These are phyloP conservation scores for Choristoneura fumiferana DNA, from an alignment of 1,140 invertebrate species.

Conservation along the genomic window DNA sequence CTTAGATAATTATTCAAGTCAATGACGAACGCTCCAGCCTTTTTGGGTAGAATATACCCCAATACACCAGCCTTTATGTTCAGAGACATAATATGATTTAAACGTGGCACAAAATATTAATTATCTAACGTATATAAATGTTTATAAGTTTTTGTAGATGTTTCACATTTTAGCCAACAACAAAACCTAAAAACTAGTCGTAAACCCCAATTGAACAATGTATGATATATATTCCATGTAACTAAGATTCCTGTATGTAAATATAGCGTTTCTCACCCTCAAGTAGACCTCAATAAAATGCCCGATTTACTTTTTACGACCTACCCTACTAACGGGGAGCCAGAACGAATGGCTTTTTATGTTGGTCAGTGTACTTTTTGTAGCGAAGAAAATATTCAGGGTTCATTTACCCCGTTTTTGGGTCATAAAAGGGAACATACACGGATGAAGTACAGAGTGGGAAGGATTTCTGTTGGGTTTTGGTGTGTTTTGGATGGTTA, in stretches of 20 bases:
- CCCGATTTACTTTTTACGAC: constrained; percentile 34
- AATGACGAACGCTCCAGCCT: too few relatives aligned
- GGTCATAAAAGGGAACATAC: constrained; percentile 3
- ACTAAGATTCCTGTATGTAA: neutral
- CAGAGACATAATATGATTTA: too few relatives aligned
- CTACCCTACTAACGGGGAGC: constrained; percentile 19
- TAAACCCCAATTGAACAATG: too few relatives aligned
- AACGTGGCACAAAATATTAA: too few relatives aligned
- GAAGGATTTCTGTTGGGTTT: neutral
- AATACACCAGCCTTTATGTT: too few relatives aligned
- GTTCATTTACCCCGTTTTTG: constrained; percentile 7
- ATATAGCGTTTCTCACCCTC: constrained; percentile 7
- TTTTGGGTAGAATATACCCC: too few relatives aligned
- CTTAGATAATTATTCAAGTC: too few relatives aligned
- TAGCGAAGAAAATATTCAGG: constrained; percentile 9
- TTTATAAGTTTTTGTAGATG: too few relatives aligned
- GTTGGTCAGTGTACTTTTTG: constrained; percentile 17
- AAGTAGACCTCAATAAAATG: constrained; percentile 34
- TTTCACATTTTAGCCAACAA: too few relatives aligned
- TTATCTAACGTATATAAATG: too few relatives aligned
- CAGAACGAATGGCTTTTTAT: constrained; percentile 26
- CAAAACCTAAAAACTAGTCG: too few relatives aligned
- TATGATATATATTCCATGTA: too few relatives aligned
- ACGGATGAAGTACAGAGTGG: neutral
- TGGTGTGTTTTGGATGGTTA: neutral